Conservation (phyloP, 2,888 invertebrate genomes). For the Stenurella melanura region DNA sequence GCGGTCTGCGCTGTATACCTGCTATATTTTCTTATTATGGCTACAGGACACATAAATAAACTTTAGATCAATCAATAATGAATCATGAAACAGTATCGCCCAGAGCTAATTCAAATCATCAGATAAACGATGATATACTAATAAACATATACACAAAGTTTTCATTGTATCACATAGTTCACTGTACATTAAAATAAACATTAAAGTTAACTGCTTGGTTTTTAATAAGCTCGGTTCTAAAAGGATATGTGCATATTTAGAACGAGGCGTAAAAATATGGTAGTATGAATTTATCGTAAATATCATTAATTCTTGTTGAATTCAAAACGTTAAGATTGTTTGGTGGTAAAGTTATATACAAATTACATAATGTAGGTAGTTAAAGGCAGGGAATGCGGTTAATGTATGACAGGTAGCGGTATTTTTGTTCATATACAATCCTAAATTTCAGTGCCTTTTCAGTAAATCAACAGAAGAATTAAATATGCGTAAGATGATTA, state of each 20-base stretch:
- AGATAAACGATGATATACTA: slow-evolving; percentile 34
- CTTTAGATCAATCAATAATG: slow-evolving; percentile 37
- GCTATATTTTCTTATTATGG: slow-evolving; percentile 40
- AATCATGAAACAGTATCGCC: slow-evolving; percentile 25
- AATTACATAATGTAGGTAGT: slow-evolving; percentile 20
- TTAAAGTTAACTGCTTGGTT: slow-evolving; percentile 24
- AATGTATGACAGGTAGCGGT: slow-evolving; percentile 18
- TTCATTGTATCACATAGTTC: slow-evolving; percentile 39
- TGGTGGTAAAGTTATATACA: slow-evolving; percentile 9
- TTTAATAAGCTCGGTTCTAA: slow-evolving; percentile 21
- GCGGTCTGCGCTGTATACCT: slow-evolving; percentile 32
- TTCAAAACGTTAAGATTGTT: background rate
- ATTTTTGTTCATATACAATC: slow-evolving; percentile 11
- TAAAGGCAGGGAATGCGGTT: slow-evolving; percentile 12
- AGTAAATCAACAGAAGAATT: background rate
- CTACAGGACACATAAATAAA: slow-evolving; percentile 42
- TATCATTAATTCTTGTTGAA: slow-evolving; percentile 10
- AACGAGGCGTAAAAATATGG: slow-evolving; percentile 5
- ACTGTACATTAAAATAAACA: slow-evolving; percentile 38
- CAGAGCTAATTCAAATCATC: slow-evolving; percentile 22
- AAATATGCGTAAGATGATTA: background rate
- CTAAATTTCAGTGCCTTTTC: background rate
- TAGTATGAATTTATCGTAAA: slow-evolving; percentile 4
- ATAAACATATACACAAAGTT: slow-evolving; percentile 36
- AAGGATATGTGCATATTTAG: slow-evolving; percentile 1